phyloP scores from a whole-genome alignment of 2,113 vertebrate species.

The Megaceryle maxima region DNA sequence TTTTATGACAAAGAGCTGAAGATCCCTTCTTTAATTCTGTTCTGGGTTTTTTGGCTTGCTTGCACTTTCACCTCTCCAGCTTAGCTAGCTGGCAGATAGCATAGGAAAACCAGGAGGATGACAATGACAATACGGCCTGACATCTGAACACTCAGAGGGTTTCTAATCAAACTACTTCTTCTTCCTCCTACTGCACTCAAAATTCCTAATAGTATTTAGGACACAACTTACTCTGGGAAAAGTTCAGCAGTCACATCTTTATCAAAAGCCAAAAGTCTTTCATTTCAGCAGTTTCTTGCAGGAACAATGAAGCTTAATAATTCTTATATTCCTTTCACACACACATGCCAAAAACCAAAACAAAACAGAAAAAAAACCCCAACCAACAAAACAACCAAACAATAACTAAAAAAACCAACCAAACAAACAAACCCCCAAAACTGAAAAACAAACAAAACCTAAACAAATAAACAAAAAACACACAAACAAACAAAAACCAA shows the following conservation, averaged over 20 bases:
- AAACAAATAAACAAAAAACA: no score
- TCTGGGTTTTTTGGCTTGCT: neutral
- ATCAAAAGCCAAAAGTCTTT: neutral
- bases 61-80: neutral
- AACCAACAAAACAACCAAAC: neutral
- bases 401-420: neutral
- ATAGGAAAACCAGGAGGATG: neutral
- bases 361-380: neutral
- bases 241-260: neutral
- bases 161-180: neutral
- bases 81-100: neutral
- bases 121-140: neutral
- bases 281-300: neutral
- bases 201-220: neutral
- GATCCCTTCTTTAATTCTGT: neutral
- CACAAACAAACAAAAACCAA: no score
- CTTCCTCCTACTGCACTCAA: neutral
- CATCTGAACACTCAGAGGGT: neutral
- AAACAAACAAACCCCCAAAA: neutral
- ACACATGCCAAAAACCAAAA: no score
- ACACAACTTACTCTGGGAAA: neutral
- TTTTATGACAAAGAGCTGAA: neutral
- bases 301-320: neutral
- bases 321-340: neutral
- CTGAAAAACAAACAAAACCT: no score